Evolutionary conservation across 2,888 invertebrate genomes (phyloP).

Genomic region (Altica lythri): DNA sequence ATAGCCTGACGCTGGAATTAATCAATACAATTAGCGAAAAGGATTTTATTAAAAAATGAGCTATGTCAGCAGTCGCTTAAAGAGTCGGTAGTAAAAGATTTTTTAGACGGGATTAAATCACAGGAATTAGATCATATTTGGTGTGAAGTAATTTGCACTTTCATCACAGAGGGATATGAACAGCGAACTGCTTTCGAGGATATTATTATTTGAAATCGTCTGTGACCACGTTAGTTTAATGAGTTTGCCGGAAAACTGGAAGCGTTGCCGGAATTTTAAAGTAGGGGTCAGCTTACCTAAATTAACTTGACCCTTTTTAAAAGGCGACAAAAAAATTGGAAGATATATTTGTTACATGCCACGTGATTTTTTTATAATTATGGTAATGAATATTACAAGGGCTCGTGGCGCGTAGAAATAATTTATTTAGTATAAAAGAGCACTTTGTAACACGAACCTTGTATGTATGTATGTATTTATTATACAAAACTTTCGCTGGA

Average conservation of each 20-base stretch:
- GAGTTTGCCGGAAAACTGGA: neutral
- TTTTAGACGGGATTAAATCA: conserved; percentile 15
- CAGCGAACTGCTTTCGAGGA: conserved; percentile 1
- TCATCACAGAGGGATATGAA: neutral
- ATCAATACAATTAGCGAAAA: too few species aligned
- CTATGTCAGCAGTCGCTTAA: conserved; percentile 15
- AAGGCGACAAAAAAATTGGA: neutral
- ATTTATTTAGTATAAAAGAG: neutral
- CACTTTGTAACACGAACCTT: too few species aligned
- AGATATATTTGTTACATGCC: neutral
- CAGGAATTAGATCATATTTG: conserved; percentile 22
- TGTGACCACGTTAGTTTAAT: neutral
- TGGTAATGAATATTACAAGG: neutral
- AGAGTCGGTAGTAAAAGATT: conserved; percentile 15
- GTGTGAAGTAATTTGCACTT: conserved; percentile 22
- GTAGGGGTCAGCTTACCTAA: conserved; percentile 4
- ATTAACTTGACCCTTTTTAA: neutral
- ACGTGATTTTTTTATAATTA: neutral
- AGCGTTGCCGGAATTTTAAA: neutral
- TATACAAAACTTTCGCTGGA: too few species aligned
- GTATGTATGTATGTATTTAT: too few species aligned
- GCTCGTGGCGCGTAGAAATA: neutral
- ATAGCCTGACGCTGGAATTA: too few species aligned
- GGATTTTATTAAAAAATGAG: conserved; percentile 11
- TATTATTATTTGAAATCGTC: conserved; percentile 9